A percentile compares a stretch with the other conserved stretches of the same genome.
phyloP scores from a whole-genome alignment of 1,140 invertebrate genomes.

The Schlechtendalia chinensis region DNA sequence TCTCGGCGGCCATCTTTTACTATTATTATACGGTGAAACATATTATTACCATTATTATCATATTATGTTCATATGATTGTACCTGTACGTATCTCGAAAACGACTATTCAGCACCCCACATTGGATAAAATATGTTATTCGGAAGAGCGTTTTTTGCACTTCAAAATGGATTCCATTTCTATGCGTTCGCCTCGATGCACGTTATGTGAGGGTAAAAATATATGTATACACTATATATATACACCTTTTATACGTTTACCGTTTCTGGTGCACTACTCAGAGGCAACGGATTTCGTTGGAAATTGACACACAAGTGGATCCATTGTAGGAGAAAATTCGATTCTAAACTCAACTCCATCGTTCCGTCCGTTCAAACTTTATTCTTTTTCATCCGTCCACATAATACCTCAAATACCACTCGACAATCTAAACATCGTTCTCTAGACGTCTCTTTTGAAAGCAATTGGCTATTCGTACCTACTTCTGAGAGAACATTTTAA shows the following conservation, averaged over 20 bases:
- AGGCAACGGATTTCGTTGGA: conserved; percentile 40
- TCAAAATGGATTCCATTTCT: conserved; percentile 36
- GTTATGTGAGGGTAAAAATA: neutral
- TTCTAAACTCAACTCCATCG: conserved; percentile 16
- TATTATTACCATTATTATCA: conserved; percentile 13
- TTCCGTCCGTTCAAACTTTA: neutral
- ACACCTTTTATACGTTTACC: conserved; percentile 39
- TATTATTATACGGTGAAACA: neutral
- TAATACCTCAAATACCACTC: conserved; percentile 32
- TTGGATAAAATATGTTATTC: conserved; percentile 33
- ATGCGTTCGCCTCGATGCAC: neutral
- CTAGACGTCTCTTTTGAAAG: conserved; percentile 22
- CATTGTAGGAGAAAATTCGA: conserved; percentile 44
- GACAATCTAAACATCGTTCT: conserved; percentile 32
- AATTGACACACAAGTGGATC: conserved; percentile 45
- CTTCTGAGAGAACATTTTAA: conserved; percentile 17
- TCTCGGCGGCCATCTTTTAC: neutral
- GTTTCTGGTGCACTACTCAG: conserved; percentile 8
- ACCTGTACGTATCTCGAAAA: neutral
- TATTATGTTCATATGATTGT: neutral
- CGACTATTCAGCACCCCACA: conserved; percentile 9
- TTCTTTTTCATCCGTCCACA: conserved; percentile 21
- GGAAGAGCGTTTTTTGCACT: conserved; percentile 26
- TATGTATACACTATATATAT: neutral
- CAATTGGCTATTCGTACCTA: neutral